A percentile compares a stretch with the other conserved stretches of the same genome.
Evolutionary conservation across 2,797 vertebrate species (phyloP).

Genomic region (Falco cherrug): DNA sequence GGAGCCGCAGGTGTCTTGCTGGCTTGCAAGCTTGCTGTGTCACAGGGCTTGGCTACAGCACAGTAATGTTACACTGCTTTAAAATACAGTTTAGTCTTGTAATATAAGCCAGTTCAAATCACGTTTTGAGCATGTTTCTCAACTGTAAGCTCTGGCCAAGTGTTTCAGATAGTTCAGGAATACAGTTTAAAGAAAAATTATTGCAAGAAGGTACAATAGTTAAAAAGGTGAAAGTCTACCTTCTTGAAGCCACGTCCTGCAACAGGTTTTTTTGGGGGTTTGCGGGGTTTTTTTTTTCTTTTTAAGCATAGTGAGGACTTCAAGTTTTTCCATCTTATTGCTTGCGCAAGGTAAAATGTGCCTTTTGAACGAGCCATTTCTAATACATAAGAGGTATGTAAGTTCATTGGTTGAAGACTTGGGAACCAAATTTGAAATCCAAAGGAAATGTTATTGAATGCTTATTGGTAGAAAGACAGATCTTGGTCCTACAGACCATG

Average conservation of each 20-base stretch:
- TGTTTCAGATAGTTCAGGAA: neutral
- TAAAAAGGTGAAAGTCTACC: neutral
- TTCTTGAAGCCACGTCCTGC: neutral
- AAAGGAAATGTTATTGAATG: neutral
- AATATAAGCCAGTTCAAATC: neutral
- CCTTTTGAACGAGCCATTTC: neutral
- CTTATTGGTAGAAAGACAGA: neutral
- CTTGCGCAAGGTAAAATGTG: neutral
- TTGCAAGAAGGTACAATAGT: neutral
- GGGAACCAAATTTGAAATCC: neutral
- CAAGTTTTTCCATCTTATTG: neutral
- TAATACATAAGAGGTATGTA: neutral
- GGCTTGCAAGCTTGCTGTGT: neutral
- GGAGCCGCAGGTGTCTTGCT: neutral
- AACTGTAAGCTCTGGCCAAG: neutral
- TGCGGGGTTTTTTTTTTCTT: neutral
- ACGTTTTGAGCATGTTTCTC: neutral
- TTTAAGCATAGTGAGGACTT: neutral
- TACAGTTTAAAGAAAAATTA: neutral
- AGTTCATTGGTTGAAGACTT: neutral
- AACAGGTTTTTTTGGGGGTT: neutral
- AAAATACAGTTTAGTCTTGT: neutral
- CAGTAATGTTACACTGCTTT: neutral
- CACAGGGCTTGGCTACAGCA: neutral
- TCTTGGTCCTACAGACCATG: neutral